Evolutionary conservation across 2,888 invertebrate genomes (phyloP), one percentile per base, ranked within the genome.

Genomic region (Mellilla xanthometata): DNA sequence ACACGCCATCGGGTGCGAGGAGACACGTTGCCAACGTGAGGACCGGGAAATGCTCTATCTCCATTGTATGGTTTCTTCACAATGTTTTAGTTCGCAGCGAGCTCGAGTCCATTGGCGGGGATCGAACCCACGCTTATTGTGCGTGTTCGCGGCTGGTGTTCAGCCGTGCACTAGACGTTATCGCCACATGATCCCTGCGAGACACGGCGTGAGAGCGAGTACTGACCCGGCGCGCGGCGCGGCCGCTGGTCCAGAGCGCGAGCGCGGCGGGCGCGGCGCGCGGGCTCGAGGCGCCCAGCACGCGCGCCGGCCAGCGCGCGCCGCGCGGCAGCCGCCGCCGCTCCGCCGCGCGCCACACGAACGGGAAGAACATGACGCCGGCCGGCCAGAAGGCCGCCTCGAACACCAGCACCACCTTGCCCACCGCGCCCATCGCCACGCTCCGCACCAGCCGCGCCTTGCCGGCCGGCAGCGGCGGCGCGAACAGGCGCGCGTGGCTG

Each of bases 341-440:
- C 1, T 72, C 71, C 0, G 38, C 40, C 0, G 29, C 63, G 3
- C 60, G 76, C 91, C 91, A 92, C 0, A 91, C 29, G 11, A 91
- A 82, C 0, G 54, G 59, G 27, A 57, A 55, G 22, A 66, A 62
- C 0, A 44, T 60, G 0, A 39, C 46, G 0, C 44, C 59, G 3
- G 73, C 67, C 0, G 85, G 77, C 94, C 95, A 95, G 93, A 95
- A 95, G 1, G 85, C 78, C 3, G 82, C 65, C 0, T 92, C 81
- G 68, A 93, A 96, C 26, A 90, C 82, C 0, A 95, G 58, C 35
- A 92, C 91, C 12, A 95, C 90, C 78, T 95, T 95, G 49, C 92
- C 90, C 0, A 93, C 92, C 0, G 90, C 90, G 0, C 95, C 95
- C 55, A 93, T 91, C 0, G 91, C 90, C 29, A 94, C 68, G 10